phyloP scores from a whole-genome alignment of 2,113 vertebrate genomes.

The Sceloporus undulatus region DNA sequence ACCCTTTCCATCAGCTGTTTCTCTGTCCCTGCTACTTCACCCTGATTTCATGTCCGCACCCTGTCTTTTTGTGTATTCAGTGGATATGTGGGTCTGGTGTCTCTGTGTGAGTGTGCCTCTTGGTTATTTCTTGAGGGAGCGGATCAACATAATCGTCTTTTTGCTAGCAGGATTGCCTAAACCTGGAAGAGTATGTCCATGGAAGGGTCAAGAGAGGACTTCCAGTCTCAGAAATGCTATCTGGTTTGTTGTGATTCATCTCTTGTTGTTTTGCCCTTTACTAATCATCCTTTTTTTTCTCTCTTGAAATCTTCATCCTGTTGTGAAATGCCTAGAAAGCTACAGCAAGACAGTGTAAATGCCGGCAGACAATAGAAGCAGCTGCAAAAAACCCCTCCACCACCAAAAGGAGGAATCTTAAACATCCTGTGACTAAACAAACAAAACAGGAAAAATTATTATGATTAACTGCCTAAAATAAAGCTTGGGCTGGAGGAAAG shows the following conservation, averaged over 20 bases:
- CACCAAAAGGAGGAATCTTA: constrained; percentile 51
- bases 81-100: constrained; percentile 49
- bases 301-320: constrained; percentile 54
- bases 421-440: constrained; percentile 73
- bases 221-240: constrained; percentile 38
- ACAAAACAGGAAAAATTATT: constrained; percentile 54
- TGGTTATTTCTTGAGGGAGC: neutral
- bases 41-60: neutral
- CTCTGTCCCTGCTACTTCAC: neutral
- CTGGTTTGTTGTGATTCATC: constrained; percentile 42
- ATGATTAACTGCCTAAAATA: constrained; percentile 68
- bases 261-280: constrained; percentile 60
- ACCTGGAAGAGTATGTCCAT: constrained; percentile 15
- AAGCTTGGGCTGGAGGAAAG: constrained; percentile 57
- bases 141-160: neutral
- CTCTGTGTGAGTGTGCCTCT: constrained; percentile 21
- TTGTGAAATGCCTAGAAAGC: constrained; percentile 72
- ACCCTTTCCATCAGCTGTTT: no score
- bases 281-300: constrained; percentile 29
- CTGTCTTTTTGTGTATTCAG: constrained; percentile 46
- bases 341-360: constrained; percentile 59
- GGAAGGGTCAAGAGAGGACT: constrained; percentile 46
- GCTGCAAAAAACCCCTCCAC: constrained; percentile 55
- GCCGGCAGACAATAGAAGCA: constrained; percentile 72
- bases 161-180: constrained; percentile 20